Percentiles rank a stretch among this genome's conserved stretches.
phyloP scores from a whole-genome alignment of 1,140 invertebrate species.

The Drosophila cardini region DNA sequence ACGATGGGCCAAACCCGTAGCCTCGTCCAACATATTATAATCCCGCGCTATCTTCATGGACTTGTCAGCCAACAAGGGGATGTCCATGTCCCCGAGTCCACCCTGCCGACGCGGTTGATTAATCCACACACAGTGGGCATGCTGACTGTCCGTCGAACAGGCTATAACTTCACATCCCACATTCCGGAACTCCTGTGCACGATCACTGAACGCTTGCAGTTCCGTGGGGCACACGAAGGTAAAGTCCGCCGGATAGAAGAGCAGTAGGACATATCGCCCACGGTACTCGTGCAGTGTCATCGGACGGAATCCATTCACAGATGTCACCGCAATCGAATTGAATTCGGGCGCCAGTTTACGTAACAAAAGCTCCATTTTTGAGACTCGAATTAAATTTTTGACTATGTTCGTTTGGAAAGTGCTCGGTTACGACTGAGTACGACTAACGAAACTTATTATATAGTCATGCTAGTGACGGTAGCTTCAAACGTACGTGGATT shows the following conservation, averaged over 20 bases:
- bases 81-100: conserved; percentile 97
- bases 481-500: too few relatives aligned
- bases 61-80: conserved; percentile 97
- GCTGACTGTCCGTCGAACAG: conserved; percentile 95
- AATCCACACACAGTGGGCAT: conserved; percentile 95
- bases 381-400: not conserved
- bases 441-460: not conserved
- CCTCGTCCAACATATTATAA: conserved; percentile 97
- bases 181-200: conserved; percentile 92
- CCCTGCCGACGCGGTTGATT: conserved; percentile 96
- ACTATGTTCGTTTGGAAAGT: not conserved
- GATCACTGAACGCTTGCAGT: conserved; percentile 96
- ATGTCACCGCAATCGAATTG: conserved; percentile 91
- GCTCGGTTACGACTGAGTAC: not conserved
- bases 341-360: conserved; percentile 91
- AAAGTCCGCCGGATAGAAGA: conserved; percentile 99
- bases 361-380: conserved; percentile 13
- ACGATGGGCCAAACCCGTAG: conserved; percentile 95
- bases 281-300: conserved; percentile 93
- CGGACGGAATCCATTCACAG: conserved; percentile 94
- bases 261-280: conserved; percentile 97
- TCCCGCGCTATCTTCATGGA: conserved; percentile 92
- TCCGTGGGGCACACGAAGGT: conserved; percentile 98
- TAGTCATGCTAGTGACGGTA: too few relatives aligned
- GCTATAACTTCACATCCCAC: conserved; percentile 94